These are phyloP conservation scores for Protosalanx chinensis DNA, from an alignment of 2,797 vertebrate species.

Conservation along the genomic window DNA sequence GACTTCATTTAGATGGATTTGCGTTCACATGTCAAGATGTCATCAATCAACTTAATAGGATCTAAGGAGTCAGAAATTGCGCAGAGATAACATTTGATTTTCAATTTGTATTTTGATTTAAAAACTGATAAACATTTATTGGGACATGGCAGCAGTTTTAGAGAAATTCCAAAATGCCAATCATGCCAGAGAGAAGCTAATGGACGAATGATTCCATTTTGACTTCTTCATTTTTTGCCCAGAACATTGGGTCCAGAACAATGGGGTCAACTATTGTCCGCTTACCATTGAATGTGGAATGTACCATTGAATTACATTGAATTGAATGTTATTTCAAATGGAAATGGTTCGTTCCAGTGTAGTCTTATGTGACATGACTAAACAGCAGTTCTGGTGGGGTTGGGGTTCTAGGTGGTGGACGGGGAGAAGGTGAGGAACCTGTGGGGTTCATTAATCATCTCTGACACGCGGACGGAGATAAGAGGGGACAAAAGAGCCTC, in stretches of 20 bases:
- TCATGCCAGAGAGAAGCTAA: conserved; percentile 52
- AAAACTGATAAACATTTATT: conserved; percentile 66
- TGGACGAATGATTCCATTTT: conserved; percentile 45
- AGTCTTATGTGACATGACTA: too few relatives aligned
- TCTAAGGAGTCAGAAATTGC: conserved; percentile 28
- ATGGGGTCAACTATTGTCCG: conserved; percentile 44
- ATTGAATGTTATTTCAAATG: conserved; percentile 18
- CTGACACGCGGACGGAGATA: conserved; percentile 67
- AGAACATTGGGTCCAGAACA: conserved; percentile 32
- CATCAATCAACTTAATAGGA: conserved; percentile 27
- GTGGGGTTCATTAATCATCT: conserved; percentile 70
- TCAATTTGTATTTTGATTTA: conserved; percentile 72
- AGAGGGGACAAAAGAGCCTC: conserved; percentile 52
- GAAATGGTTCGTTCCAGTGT: not conserved
- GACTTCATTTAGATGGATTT: conserved; percentile 37
- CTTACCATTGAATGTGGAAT: conserved; percentile 19
- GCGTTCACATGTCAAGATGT: conserved; percentile 46
- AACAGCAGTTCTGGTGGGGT: too few relatives aligned
- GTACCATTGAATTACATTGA: too few relatives aligned
- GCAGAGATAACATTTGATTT: conserved; percentile 49
- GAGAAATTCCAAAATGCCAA: conserved; percentile 56
- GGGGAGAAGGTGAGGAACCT: conserved; percentile 46
- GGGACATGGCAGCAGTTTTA: conserved; percentile 47
- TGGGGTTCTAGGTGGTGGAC: conserved; percentile 8
- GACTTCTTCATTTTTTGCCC: not conserved